Evolutionary conservation across 2,797 vertebrate genomes (phyloP), one percentile per base, ranked within the genome.

Genomic region (Gephyroberyx darwinii): DNA sequence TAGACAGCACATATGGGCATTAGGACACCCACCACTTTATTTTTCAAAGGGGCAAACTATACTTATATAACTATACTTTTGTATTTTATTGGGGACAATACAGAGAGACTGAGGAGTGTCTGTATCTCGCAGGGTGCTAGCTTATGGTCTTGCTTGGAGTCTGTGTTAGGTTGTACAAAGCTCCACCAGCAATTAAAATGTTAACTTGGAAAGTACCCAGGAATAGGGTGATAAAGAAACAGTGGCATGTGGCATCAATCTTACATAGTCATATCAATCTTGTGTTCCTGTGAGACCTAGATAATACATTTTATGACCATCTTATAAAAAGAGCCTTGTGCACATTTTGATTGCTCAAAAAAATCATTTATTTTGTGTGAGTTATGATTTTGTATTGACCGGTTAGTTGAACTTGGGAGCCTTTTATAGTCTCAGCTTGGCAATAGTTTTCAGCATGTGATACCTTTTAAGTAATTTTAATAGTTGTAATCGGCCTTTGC

Each of bases 151-250:
- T 6, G 5, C 41, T 43, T 43, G 12, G 41, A 3, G 33, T 35
- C 33, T 14, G 41, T 14, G 12, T 43, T 41, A 10, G 39, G 39
- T 10, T 53, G 20, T 53, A 13, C 13, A 53, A 53, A 22, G 20
- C 12, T 5, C 30, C 20, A 52, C 9, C 3, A 7, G 17, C 55
- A 48, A 53, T 68, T 19, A 63, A 17, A 26, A 31, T 22, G 67
- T 53, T 60, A 55, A 19, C 39, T 47, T 65, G 48, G 14, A 37
- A 64, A 62, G 37, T 19, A 65, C 50, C 57, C 4, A 20, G 12
- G 14, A 50, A 53, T 8, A 47, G 13, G 33, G 33, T 19, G n/a
- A 65, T 64, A 55, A 59, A 71, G n/a, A 52, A 56, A 51, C 43
- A 33, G 41, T 31, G 14, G 35, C 4, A 9, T 9, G 19, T 53